Evolutionary conservation across 2,113 vertebrate genomes (phyloP), one percentile per base, ranked within the genome.

Genomic region (Corythoichthys intestinalis): DNA sequence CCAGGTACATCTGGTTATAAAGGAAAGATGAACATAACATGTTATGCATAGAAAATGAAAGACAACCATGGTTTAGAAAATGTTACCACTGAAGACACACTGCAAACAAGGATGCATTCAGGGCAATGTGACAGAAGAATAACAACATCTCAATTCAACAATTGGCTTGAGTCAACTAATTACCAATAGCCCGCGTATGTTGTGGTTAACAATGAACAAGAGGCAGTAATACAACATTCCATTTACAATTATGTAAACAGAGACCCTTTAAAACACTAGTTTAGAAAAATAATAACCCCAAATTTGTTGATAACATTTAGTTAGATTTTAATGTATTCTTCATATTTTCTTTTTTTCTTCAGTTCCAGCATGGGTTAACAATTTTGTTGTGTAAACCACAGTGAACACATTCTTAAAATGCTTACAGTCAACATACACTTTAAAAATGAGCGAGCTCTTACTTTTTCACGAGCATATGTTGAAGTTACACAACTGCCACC

Each of bases 211-310:
- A 85, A 69, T 60, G 50, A 61, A 56, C 72, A 48, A 65, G 6
- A 6, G 77, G 67, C 71, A 47, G 66, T 66, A 79, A 75, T 73
- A 76, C 39, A 78, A 66, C 74, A 52, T 70, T 73, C 47, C 67
- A 86, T 79, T 82, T 85, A 87, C 69, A 83, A 44, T 64, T 74
- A 39, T 85, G 79, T 87, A 86, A 89, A 88, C 82, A 53, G 59
- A 75, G 71, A 81, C 74, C 65, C 70, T 82, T 77, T 75, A 79
- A 87, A 83, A 86, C 66, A 82, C 49, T 60, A 71, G 66, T 37
- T 80, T 80, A 89, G 64, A 80, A 86, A 87, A 86, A 76, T 69
- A 72, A 82, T 75, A 78, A 83, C 20, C 28, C 66, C 35, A 38
- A 80, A 41, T 61, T 67, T 72, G 67, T 47, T 78, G 74, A 77